A percentile compares a stretch with the other conserved stretches of the same genome.
Evolutionary conservation across 2,888 invertebrate species (phyloP).

Genomic region (Melieria crassipennis): DNA sequence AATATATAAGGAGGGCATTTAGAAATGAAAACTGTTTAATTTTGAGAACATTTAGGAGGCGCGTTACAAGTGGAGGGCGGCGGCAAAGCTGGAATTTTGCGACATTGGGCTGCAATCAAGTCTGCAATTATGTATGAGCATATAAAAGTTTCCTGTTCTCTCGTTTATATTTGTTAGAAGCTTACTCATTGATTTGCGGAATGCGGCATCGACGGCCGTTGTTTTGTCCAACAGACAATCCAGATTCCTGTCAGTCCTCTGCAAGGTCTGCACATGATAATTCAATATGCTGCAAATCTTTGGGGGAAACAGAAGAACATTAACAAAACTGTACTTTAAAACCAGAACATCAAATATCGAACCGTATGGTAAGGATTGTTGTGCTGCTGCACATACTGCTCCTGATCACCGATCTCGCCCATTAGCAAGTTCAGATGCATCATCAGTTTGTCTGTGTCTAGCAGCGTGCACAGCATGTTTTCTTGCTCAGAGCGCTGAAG

Average conservation of each 20-base stretch:
- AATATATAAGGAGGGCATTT: no score
- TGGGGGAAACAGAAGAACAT: background rate
- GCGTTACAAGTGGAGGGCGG: no score
- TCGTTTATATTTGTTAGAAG: no score
- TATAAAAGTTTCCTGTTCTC: no score
- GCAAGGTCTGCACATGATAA: constrained; percentile 27
- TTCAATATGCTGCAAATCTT: constrained; percentile 32
- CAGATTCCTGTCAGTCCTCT: constrained; percentile 28
- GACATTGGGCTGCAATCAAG: no score
- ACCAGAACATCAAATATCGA: background rate
- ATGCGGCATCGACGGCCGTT: constrained; percentile 10
- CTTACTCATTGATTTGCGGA: background rate
- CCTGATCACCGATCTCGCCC: constrained; percentile 18
- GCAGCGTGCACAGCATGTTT: constrained; percentile 13
- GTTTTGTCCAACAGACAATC: constrained; percentile 19
- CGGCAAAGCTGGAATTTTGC: no score
- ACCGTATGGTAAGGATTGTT: constrained; percentile 31
- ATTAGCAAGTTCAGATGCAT: constrained; percentile 8
- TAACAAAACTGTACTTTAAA: background rate
- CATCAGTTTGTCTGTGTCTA: constrained; percentile 20
- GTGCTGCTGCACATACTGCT: constrained; percentile 13
- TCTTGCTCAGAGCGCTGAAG: constrained; percentile 1
- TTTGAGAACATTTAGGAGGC: no score
- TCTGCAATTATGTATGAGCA: no score
- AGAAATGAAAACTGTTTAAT: no score